These are phyloP conservation scores for Microcebus jonahi DNA, from an alignment of 2,113 vertebrate genomes.

Conservation along the genomic window DNA sequence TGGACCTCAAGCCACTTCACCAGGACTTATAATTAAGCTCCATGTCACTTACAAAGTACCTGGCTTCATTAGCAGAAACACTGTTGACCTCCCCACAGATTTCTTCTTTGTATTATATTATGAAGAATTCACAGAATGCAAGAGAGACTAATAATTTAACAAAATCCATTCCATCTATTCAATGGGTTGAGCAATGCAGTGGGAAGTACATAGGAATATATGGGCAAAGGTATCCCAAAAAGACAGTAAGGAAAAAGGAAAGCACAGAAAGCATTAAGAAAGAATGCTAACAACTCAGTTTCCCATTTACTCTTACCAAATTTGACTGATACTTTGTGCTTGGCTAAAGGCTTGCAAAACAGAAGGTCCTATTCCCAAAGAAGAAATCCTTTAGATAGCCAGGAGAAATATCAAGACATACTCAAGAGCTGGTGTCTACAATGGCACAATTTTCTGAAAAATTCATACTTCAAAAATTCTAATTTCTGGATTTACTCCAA, in stretches of 20 bases:
- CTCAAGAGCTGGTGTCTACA: not conserved
- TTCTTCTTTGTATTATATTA: not conserved
- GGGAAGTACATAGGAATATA: not conserved
- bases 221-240: not conserved
- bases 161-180: not conserved
- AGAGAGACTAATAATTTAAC: not conserved
- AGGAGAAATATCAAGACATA: not conserved
- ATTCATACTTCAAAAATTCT: not conserved
- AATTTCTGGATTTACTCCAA: not conserved
- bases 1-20: not conserved
- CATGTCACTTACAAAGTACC: not conserved
- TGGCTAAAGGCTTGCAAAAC: not conserved
- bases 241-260: not conserved
- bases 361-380: not conserved
- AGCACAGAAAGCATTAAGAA: not conserved
- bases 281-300: not conserved
- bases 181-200: not conserved
- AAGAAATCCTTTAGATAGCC: not conserved
- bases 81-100: not conserved
- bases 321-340: not conserved
- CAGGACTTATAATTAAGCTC: not conserved
- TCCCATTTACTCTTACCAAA: not conserved
- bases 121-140: not conserved
- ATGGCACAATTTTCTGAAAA: constrained; percentile 1
- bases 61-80: not conserved